These are phyloP conservation scores for Netelia melanura DNA, from an alignment of 2,888 invertebrate genomes.

Conservation along the genomic window DNA sequence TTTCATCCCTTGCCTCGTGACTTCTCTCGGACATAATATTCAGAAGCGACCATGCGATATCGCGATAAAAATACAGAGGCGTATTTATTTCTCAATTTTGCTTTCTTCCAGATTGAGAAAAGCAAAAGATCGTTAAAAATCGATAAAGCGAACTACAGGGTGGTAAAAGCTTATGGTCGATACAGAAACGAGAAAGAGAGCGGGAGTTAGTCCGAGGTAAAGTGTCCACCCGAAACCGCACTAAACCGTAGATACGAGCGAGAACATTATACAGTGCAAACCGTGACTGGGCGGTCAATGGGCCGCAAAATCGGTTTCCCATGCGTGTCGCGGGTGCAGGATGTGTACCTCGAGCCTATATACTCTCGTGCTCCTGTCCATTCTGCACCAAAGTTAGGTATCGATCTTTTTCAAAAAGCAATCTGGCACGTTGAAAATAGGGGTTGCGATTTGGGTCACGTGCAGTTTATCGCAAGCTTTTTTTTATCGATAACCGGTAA, in stretches of 20 bases:
- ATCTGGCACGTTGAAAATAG: conserved; percentile 29
- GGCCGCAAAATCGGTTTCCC: conserved; percentile 52
- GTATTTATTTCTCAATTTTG: background rate
- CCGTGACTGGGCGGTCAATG: conserved; percentile 43
- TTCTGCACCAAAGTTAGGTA: background rate
- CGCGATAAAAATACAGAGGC: background rate
- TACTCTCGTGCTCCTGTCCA: background rate
- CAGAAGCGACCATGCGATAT: too few relatives aligned
- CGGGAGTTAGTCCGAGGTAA: conserved; percentile 5
- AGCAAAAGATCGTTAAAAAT: background rate
- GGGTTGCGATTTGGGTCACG: conserved; percentile 38
- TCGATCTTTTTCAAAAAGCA: conserved; percentile 40
- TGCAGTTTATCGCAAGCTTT: conserved; percentile 37
- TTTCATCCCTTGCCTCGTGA: too few relatives aligned
- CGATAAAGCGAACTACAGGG: background rate
- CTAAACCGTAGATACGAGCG: conserved; percentile 11
- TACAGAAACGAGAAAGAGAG: background rate
- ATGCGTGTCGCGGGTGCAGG: conserved; percentile 19
- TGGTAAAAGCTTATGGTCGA: background rate
- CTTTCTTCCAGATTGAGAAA: too few relatives aligned
- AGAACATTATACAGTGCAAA: conserved; percentile 22
- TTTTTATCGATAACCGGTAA: conserved; percentile 14
- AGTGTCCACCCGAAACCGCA: conserved; percentile 27
- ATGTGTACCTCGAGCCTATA: background rate
- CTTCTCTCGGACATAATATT: too few relatives aligned